Evolutionary conservation across 2,113 vertebrate species (phyloP).

Genomic region (Progne subis): DNA sequence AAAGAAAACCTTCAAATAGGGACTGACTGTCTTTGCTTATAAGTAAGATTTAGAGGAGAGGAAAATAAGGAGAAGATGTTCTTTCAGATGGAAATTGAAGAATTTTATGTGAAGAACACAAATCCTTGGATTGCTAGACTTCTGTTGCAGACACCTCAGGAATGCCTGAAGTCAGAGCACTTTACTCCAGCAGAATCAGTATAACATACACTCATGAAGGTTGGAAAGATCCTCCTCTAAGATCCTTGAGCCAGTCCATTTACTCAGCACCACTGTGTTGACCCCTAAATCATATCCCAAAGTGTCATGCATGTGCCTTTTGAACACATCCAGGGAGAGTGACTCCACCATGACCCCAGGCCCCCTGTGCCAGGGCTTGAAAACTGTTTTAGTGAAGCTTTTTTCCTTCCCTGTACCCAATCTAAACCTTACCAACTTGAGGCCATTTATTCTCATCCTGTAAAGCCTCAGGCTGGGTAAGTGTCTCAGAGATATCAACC

Average conservation of each 20-base stretch:
- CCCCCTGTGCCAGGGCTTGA: not conserved
- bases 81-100: not conserved
- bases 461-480: not conserved
- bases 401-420: too few relatives aligned
- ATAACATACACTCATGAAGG: too few relatives aligned
- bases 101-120: not conserved
- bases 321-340: too few relatives aligned
- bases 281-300: not conserved
- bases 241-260: not conserved
- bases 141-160: not conserved
- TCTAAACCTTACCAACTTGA: not conserved
- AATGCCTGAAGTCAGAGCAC: not conserved
- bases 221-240: not conserved
- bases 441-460: not conserved
- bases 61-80: not conserved
- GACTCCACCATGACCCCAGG: not conserved
- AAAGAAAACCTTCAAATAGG: conserved; percentile 10
- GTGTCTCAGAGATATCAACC: not conserved
- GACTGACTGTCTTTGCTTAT: not conserved
- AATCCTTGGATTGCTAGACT: not conserved
- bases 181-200: not conserved
- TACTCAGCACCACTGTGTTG: not conserved
- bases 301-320: not conserved
- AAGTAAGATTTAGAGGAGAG: not conserved
- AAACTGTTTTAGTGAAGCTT: not conserved